phyloP scores from a whole-genome alignment of 2,888 invertebrate species.

The Brassicogethes aeneus region DNA sequence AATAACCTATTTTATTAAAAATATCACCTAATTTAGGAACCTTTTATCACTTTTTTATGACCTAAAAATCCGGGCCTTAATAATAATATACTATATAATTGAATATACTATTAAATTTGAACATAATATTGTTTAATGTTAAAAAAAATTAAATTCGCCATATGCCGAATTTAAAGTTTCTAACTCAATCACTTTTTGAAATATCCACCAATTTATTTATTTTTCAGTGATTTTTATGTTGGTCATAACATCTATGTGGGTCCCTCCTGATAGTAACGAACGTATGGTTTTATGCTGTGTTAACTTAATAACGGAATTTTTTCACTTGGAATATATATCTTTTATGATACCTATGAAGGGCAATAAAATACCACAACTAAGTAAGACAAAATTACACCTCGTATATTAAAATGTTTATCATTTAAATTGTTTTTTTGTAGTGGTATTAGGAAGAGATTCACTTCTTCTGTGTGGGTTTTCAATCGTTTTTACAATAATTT shows the following conservation, averaged over 20 bases:
- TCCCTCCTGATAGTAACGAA: slow-evolving; percentile 49
- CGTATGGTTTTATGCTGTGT: slow-evolving; percentile 48
- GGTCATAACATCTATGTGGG: slow-evolving; percentile 48
- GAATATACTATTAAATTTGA: too few species aligned
- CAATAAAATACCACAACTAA: slow-evolving; percentile 48
- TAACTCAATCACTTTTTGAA: too few species aligned
- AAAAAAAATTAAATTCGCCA: neutral
- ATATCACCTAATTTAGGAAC: too few species aligned
- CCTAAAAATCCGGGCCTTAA: too few species aligned
- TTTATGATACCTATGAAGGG: slow-evolving; percentile 54
- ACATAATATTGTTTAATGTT: too few species aligned
- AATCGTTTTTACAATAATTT: slow-evolving; percentile 29
- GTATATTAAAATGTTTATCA: slow-evolving; percentile 1
- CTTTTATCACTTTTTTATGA: too few species aligned
- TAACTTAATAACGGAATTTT: slow-evolving; percentile 53
- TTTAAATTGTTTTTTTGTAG: too few species aligned
- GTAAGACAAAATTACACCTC: slow-evolving; percentile 33
- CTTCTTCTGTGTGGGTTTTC: slow-evolving; percentile 27
- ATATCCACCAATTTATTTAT: too few species aligned
- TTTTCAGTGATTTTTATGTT: slow-evolving; percentile 46
- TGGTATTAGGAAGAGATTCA: slow-evolving; percentile 31
- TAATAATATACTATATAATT: too few species aligned
- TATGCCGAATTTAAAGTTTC: neutral
- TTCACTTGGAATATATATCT: slow-evolving; percentile 50
- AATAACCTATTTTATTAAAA: too few species aligned